phyloP scores from a whole-genome alignment of 2,888 invertebrate genomes.

The Dermolepida albohirtum region DNA sequence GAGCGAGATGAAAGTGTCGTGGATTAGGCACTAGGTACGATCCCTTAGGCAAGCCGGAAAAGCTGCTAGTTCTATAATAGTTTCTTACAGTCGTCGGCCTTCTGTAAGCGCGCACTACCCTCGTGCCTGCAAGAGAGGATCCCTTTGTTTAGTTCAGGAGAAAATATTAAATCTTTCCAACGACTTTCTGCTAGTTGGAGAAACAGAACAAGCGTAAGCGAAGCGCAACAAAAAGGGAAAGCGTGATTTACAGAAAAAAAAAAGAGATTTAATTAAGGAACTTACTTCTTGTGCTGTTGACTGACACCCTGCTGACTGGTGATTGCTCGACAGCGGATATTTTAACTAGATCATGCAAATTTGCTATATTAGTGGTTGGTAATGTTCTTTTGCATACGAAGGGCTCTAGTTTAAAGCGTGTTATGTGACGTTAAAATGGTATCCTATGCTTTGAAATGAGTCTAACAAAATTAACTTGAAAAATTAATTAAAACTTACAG shows the following conservation, averaged over 20 bases:
- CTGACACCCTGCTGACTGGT: constrained; percentile 46
- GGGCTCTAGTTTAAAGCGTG: neutral
- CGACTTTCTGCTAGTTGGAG: constrained; percentile 34
- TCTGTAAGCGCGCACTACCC: constrained; percentile 43
- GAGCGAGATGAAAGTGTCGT: constrained; percentile 62
- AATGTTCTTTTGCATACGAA: neutral
- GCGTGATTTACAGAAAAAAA: too few relatives aligned
- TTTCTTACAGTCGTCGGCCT: constrained; percentile 26
- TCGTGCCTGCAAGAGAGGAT: constrained; percentile 53
- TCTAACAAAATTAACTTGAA: too few relatives aligned
- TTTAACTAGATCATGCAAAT: constrained; percentile 38
- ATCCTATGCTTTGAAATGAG: neutral
- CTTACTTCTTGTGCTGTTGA: constrained; percentile 49
- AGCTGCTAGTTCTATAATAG: constrained; percentile 61
- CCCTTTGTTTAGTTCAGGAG: constrained; percentile 40
- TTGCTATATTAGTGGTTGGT: constrained; percentile 11
- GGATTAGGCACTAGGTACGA: constrained; percentile 63
- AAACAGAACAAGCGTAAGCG: constrained; percentile 40
- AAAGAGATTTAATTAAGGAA: constrained; percentile 18
- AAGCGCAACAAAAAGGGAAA: constrained; percentile 34
- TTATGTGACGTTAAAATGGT: neutral
- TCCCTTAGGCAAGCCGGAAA: constrained; percentile 62
- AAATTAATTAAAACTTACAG: too few relatives aligned
- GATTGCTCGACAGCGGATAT: constrained; percentile 40
- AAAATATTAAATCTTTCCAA: constrained; percentile 22